A percentile compares a stretch with the other conserved stretches of the same genome.
phyloP scores from a whole-genome alignment of 2,888 invertebrate species.

The Monochamus alternatus region DNA sequence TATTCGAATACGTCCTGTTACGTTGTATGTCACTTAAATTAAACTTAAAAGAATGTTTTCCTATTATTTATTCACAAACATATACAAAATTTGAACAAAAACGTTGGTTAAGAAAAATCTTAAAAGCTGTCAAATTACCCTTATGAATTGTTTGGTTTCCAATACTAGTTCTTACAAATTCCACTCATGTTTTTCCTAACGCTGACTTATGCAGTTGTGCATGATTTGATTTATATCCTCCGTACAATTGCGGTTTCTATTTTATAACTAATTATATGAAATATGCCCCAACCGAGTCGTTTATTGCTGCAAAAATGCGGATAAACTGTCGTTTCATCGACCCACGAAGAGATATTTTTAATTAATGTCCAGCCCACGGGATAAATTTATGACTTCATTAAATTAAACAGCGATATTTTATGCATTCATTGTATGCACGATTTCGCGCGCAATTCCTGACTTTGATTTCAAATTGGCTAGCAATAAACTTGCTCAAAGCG shows the following conservation, averaged over 20 bases:
- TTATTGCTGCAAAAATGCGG: slow-evolving; percentile 21
- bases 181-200: background rate
- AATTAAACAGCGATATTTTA: slow-evolving; percentile 19
- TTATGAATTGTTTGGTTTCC: background rate
- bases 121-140: background rate
- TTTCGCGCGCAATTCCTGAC: background rate
- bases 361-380: slow-evolving; percentile 26
- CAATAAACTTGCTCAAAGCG: background rate
- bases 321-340: slow-evolving; percentile 29
- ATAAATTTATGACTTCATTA: slow-evolving; percentile 31
- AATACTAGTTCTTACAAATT: background rate
- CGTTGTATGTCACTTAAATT: no score
- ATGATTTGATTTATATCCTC: slow-evolving; percentile 26
- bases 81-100: background rate
- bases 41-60: no score
- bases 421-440: slow-evolving; percentile 13
- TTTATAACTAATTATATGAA: slow-evolving; percentile 31
- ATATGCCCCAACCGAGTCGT: slow-evolving; percentile 19
- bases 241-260: slow-evolving; percentile 26
- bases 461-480: background rate
- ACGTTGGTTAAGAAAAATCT: background rate
- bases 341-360: slow-evolving; percentile 27
- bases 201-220: slow-evolving; percentile 19
- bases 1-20: no score
- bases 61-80: background rate